These are phyloP conservation scores for Micrasema longulum DNA, from an alignment of 1,140 invertebrate species.

Conservation along the genomic window DNA sequence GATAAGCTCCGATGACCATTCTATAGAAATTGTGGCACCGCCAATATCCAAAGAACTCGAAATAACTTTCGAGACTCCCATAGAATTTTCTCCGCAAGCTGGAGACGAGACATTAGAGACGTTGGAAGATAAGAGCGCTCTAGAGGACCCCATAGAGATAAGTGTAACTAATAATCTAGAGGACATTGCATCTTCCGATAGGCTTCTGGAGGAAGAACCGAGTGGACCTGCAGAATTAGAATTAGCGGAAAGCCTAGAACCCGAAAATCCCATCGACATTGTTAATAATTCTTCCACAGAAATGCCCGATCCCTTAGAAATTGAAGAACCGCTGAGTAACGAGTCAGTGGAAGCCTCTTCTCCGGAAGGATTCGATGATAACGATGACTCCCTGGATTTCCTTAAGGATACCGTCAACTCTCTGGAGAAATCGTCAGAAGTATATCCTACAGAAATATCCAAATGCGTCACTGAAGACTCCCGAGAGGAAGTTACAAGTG, in stretches of 20 bases:
- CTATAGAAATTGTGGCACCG: constrained; percentile 22
- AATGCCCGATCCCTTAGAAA: constrained; percentile 20
- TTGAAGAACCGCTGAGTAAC: constrained; percentile 22
- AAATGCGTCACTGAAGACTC: not conserved
- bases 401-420: constrained; percentile 5
- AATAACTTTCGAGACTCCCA: constrained; percentile 7
- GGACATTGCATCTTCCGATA: constrained; percentile 2
- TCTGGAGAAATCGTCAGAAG: constrained; percentile 13
- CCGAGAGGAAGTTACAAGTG: not conserved
- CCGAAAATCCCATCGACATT: constrained; percentile 25
- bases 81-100: constrained; percentile 7
- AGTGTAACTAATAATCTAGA: not conserved
- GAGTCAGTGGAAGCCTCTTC: constrained; percentile 11
- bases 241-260: not conserved
- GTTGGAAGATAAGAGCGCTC: not conserved
- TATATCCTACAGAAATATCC: constrained; percentile 5
- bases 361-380: constrained; percentile 29
- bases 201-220: not conserved
- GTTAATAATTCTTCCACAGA: constrained; percentile 5
- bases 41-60: not conserved
- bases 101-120: not conserved
- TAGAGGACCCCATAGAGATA: not conserved
- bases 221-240: not conserved
- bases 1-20: not conserved
- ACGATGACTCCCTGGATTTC: constrained; percentile 31